Evolutionary conservation across 2,113 vertebrate species (phyloP).

Genomic region (Sigmodon hispidus): DNA sequence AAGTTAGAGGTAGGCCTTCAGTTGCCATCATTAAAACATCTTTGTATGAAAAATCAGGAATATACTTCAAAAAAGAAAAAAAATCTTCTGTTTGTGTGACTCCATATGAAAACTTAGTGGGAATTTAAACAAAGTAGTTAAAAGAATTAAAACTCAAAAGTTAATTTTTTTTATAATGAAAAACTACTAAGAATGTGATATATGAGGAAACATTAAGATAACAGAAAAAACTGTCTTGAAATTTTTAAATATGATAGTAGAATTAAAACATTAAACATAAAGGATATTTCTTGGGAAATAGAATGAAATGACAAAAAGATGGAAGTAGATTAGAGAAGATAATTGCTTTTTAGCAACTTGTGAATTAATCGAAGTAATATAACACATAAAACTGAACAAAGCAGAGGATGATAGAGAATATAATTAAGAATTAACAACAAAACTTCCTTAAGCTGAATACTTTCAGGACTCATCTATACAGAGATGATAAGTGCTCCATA

Average conservation of each 20-base stretch:
- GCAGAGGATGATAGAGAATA: no score
- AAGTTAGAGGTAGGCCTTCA: neutral
- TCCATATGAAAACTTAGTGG: neutral
- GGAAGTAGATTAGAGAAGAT: neutral
- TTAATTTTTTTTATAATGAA: neutral
- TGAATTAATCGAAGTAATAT: neutral
- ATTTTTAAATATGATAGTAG: neutral
- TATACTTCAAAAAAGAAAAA: neutral
- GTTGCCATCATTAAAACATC: neutral
- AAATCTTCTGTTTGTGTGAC: neutral
- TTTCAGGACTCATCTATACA: neutral
- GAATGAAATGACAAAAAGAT: neutral
- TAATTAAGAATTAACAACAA: neutral
- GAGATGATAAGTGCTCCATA: neutral
- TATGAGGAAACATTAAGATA: neutral
- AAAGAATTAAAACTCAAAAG: neutral
- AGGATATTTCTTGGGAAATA: neutral
- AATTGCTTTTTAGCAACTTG: neutral
- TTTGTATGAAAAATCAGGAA: neutral
- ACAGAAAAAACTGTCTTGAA: neutral
- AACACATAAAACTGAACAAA: neutral
- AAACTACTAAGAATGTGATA: neutral
- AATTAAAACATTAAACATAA: neutral
- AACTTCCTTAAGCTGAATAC: neutral
- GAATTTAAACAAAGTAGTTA: neutral